Evolutionary conservation across 2,113 vertebrate genomes (phyloP).

Genomic region (Sarotherodon lohbergeri): DNA sequence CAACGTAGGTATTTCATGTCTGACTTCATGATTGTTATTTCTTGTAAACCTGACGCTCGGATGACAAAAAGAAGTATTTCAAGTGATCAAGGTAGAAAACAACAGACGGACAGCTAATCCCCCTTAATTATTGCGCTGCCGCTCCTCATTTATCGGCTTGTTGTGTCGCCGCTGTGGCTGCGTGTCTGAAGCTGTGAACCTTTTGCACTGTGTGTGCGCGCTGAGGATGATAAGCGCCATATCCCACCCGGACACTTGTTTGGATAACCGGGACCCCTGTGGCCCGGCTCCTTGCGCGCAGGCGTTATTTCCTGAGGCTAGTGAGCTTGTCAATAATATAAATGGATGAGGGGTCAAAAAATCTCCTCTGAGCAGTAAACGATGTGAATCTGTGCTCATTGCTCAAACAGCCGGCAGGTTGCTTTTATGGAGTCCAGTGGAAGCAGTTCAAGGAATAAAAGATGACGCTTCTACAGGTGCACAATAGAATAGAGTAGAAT

Average conservation of each 20-base stretch:
- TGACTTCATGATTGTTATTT: background rate
- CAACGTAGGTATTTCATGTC: background rate
- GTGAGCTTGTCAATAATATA: constrained; percentile 60
- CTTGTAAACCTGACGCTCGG: background rate
- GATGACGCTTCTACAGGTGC: background rate
- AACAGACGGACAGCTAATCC: background rate
- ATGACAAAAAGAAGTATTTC: background rate
- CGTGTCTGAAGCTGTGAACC: background rate
- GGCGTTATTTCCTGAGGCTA: constrained; percentile 71
- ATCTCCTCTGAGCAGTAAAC: constrained; percentile 40
- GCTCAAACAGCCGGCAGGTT: constrained; percentile 59
- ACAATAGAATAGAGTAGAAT: background rate
- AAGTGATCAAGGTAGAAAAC: background rate
- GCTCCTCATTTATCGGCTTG: background rate
- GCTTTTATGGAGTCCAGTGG: background rate
- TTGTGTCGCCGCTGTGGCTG: background rate
- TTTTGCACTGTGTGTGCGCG: background rate
- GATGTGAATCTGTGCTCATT: constrained; percentile 56
- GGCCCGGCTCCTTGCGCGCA: constrained; percentile 33
- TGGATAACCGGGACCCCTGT: constrained; percentile 39
- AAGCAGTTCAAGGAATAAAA: background rate
- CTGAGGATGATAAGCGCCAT: constrained; percentile 7
- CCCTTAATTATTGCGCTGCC: background rate
- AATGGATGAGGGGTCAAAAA: constrained; percentile 60
- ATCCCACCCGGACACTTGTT: constrained; percentile 37